Evolutionary conservation across 2,888 invertebrate genomes (phyloP).

Genomic region (Melolontha melolontha): DNA sequence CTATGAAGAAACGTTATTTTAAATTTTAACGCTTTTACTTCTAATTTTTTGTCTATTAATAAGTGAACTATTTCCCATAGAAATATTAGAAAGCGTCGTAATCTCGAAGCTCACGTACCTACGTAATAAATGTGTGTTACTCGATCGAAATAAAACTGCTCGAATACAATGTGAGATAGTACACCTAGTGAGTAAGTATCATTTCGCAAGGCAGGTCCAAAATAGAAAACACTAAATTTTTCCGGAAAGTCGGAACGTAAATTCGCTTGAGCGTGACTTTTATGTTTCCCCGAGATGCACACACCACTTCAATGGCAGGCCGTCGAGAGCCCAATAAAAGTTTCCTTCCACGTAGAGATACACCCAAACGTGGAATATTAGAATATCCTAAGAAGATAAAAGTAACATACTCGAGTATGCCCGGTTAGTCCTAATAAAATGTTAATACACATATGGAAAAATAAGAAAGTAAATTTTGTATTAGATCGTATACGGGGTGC

Average conservation of each 20-base stretch:
- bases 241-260: constrained; percentile 27
- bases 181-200: constrained; percentile 11
- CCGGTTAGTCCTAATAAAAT: too few species aligned
- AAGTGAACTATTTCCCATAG: too few species aligned
- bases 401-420: not conserved
- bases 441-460: too few species aligned
- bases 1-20: too few species aligned
- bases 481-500: too few species aligned
- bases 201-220: constrained; percentile 8
- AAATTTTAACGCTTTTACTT: too few species aligned
- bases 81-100: too few species aligned
- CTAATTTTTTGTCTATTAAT: too few species aligned
- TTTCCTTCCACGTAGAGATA: constrained; percentile 25
- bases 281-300: constrained; percentile 26
- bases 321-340: constrained; percentile 31
- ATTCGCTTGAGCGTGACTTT: constrained; percentile 36
- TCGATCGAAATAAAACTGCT: not conserved
- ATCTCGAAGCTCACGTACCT: too few species aligned
- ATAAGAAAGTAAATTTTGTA: too few species aligned
- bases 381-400: constrained; percentile 17
- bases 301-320: constrained; percentile 3
- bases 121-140: not conserved
- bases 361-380: constrained; percentile 8
- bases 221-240: constrained; percentile 31
- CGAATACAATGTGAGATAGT: too few species aligned